Conservation (phyloP, 2,113 vertebrate species). For the Desmodus rotundus region DNA sequence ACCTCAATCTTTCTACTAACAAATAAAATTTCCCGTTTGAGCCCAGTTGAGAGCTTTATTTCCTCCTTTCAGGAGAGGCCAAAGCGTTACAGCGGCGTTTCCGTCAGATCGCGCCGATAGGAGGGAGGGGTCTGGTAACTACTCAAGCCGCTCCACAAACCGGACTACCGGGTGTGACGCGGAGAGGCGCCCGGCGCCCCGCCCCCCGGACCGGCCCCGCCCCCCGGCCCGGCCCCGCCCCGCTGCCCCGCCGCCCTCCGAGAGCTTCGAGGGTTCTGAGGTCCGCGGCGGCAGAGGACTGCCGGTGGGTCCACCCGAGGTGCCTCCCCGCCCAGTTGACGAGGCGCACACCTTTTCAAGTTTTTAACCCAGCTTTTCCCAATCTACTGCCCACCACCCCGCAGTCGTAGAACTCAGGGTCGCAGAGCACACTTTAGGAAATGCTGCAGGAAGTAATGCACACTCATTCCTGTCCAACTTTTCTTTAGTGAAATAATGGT, state of each 20-base stretch:
- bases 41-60: constrained; percentile 39
- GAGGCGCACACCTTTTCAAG: background rate
- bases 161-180: accelerated
- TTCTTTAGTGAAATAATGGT: background rate
- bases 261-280: background rate
- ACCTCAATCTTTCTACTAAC: constrained; percentile 18
- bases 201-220: background rate
- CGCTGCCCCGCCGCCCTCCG: no score
- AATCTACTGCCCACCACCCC: background rate
- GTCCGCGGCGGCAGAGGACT: accelerated
- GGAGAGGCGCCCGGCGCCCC: accelerated
- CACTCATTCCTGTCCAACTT: background rate
- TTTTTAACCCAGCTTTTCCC: background rate
- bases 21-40: constrained; percentile 37
- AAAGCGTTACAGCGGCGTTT: background rate
- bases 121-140: background rate
- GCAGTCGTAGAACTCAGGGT: background rate
- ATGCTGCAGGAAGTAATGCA: background rate
- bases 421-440: background rate
- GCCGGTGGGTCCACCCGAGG: accelerated
- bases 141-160: background rate
- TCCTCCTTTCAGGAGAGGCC: constrained; percentile 30
- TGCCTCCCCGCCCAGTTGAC: accelerated
- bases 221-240: background rate
- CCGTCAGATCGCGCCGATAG: background rate